A percentile compares a stretch with the other conserved stretches of the same genome.
Conservation (phyloP, 2,113 vertebrate species). For the Gracilinanus agilis region DNA sequence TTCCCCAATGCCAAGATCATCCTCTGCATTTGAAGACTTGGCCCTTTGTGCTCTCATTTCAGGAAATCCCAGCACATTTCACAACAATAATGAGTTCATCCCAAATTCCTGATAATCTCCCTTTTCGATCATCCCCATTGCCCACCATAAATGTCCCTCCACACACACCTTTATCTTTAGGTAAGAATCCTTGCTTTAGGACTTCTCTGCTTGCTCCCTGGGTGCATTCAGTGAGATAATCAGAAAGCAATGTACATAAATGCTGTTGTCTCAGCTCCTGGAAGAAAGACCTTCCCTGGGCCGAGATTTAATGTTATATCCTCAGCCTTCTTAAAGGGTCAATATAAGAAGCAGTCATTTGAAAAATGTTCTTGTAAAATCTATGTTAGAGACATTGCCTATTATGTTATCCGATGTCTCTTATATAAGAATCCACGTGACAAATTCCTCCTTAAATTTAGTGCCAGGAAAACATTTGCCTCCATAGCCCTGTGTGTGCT, state of each 20-base stretch:
- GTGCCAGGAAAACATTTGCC: neutral
- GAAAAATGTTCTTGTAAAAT: neutral
- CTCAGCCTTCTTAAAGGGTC: neutral
- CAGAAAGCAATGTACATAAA: neutral
- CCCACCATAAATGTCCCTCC: neutral
- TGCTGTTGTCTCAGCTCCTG: neutral
- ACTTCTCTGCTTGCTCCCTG: neutral
- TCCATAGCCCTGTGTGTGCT: neutral
- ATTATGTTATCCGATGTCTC: neutral
- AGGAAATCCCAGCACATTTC: neutral
- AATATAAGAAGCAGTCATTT: conserved; percentile 2
- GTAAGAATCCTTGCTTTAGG: neutral
- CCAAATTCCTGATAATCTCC: neutral
- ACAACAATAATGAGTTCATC: neutral
- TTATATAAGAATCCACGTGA: neutral
- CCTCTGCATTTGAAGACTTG: neutral
- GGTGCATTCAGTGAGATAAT: neutral
- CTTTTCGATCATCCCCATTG: neutral
- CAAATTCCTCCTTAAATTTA: neutral
- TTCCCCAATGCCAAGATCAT: neutral
- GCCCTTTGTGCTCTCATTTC: neutral
- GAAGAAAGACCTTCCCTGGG: neutral
- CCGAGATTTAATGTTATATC: neutral
- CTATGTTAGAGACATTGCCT: neutral
- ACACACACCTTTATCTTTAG: neutral